Percentiles rank a stretch among this genome's conserved stretches.
Conservation (phyloP, 2,888 invertebrate species). For the Trichopoda pennipes region DNA sequence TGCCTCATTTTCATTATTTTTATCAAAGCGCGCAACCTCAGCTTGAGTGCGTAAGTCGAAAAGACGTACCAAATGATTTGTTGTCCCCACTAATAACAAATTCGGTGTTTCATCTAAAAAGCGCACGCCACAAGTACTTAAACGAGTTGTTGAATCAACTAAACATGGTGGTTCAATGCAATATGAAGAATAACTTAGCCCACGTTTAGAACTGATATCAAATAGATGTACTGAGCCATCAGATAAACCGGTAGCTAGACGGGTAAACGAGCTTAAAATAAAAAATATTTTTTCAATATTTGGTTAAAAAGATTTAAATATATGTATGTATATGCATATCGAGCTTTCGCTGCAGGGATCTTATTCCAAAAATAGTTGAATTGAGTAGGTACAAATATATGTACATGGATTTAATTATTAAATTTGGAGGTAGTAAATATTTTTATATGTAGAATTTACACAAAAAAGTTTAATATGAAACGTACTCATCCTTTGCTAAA, state of each 20-base stretch:
- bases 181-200: slow-evolving; percentile 72
- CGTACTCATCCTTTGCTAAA: slow-evolving; percentile 83
- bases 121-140: slow-evolving; percentile 74
- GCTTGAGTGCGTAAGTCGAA: slow-evolving; percentile 81
- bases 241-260: slow-evolving; percentile 82
- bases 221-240: slow-evolving; percentile 82
- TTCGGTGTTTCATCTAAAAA: slow-evolving; percentile 76
- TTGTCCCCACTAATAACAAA: slow-evolving; percentile 74
- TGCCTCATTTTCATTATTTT: slow-evolving; percentile 43
- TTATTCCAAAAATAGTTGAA: too few relatives aligned
- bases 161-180: slow-evolving; percentile 49
- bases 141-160: neutral
- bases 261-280: slow-evolving; percentile 75
- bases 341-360: too few relatives aligned
- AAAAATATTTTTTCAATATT: neutral
- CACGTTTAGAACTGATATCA: slow-evolving; percentile 80
- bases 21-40: slow-evolving; percentile 77
- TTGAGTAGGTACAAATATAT: too few relatives aligned
- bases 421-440: too few relatives aligned
- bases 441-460: too few relatives aligned
- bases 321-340: too few relatives aligned
- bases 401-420: too few relatives aligned
- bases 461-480: neutral
- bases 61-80: slow-evolving; percentile 74
- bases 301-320: too few relatives aligned